A percentile compares a stretch with the other conserved stretches of the same genome.
Evolutionary conservation across 2,797 vertebrate species (phyloP).

Genomic region (Poecilia velifera): DNA sequence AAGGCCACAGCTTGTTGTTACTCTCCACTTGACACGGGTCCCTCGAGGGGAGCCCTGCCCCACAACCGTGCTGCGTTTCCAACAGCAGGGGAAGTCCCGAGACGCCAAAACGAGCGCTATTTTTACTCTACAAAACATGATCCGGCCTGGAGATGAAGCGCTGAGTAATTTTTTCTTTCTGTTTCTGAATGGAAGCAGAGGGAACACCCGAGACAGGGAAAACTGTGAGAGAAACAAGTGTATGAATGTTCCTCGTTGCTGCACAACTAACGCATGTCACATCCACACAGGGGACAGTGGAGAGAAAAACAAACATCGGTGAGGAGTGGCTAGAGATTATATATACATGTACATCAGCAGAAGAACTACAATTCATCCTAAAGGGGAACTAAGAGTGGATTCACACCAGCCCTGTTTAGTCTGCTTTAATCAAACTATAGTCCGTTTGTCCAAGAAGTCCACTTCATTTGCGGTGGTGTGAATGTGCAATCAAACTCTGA

Average conservation of each 20-base stretch:
- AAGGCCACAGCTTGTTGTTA: constrained; percentile 17
- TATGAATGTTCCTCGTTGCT: constrained; percentile 7
- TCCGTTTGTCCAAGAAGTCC: too few relatives aligned
- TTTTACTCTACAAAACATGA: constrained; percentile 34
- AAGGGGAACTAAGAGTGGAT: neutral
- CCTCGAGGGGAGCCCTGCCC: constrained; percentile 39
- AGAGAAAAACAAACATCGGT: neutral
- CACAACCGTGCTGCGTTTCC: constrained; percentile 30
- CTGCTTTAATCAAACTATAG: too few relatives aligned
- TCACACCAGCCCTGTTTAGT: too few relatives aligned
- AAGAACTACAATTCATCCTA: neutral
- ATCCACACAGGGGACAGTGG: neutral
- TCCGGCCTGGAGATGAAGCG: constrained; percentile 30
- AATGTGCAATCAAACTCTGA: too few relatives aligned
- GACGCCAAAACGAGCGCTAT: constrained; percentile 38
- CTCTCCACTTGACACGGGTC: constrained; percentile 15
- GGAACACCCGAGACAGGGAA: constrained; percentile 29
- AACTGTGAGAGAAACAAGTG: constrained; percentile 44
- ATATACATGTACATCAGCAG: neutral
- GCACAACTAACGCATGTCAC: constrained; percentile 20
- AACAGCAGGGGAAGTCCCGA: constrained; percentile 38
- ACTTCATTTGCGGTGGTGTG: too few relatives aligned
- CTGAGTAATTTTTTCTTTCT: constrained; percentile 18
- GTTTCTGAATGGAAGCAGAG: constrained; percentile 32
- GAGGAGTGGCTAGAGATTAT: neutral